Base-by-base conservation (phyloP, 1,140 invertebrate genomes). In the Helicoverpa armigera region DNA sequence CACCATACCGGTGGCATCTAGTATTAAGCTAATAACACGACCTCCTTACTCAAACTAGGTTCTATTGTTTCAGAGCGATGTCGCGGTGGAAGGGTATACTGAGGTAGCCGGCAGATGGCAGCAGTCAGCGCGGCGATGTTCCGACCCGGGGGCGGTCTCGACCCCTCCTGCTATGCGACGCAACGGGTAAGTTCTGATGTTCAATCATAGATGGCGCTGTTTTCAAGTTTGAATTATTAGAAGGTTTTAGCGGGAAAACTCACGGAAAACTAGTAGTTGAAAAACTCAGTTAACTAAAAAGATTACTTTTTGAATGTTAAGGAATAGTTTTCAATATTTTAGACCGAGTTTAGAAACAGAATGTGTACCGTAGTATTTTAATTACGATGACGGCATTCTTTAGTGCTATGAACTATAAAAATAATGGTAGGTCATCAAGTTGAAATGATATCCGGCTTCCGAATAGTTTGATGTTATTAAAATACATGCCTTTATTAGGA, bases 31-130 rank as follows among this genome's bases (percentile, higher is more conserved):
- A 51, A 51, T 43, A 50, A 29, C 9, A 50, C 31, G 18, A 50
- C 14, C 14, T 18, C 48, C 29, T 54, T 54, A 53, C 50, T 54
- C n/a, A 53, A 16, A 60, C 18, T 11, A 60, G 50, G 29, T 18
- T 82, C 58, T 78, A 83, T 88, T 89, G 78, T 90, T 89, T 7
- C 90, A 94, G 92, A 92, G 87, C 86, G 87, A 94, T 94, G 93
- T 90, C 91, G 89, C 91, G 93, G 88, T 94, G 93, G 93, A 94
- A 94, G 88, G 93, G 92, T 63, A 93, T 89, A 86, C 88, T 94
- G 86, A 94, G 93, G 92, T 94, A 94, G 93, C 92, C 87, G 87
- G 88, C 92, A 94, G 93, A 94, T 94, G 93, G 93, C 93, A 93
- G 92, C 91, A 91, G 93, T 91, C 53, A 93, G 92, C 85, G 87